Evolutionary conservation across 2,888 invertebrate species (phyloP), one percentile per base, ranked within the genome.

Genomic region (Phorcus lineatus): DNA sequence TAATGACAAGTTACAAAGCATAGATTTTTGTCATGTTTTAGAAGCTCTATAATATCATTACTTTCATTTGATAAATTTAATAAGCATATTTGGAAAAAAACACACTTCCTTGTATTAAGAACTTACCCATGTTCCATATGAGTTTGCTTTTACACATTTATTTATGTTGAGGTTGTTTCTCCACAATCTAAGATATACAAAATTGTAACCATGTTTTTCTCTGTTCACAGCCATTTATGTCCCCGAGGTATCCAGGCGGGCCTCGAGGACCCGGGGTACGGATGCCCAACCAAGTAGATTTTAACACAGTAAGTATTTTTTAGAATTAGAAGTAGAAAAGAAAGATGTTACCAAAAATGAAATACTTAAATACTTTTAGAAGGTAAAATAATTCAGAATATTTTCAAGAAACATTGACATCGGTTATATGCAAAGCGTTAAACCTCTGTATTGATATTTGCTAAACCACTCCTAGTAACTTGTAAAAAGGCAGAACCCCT

Each of bases 161-260:
- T 9, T 9, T 9, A 47, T 13, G 11, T 47, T 47, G 47, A 11
- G 47, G n/a, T n/a, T 22, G 13, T 66, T 67, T 74, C 47, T 19
- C 9, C 31, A n/a, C n/a, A 77, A 17, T 24, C 16, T 57, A 11
- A 55, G 31, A 57, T 16, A 28, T 31, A 36, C 36, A 24, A 7
- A 7, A n/a, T n/a, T 70, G 31, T 70, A 31, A 28, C n/a, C 80
- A 22, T 66, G 13, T 66, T 57, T 36, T 84, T 85, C 81, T 85
- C 81, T 82, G 54, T 80, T 89, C 95, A 83, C 96, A 98, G 95
- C 97, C 97, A 88, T 97, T 97, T 91, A 98, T 98, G 96, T 97
- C 98, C 88, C 98, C 98, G 17, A 95, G 98, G 94, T 98, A 98
- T 94, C 97, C 98, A n/a, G 96, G 96, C 79, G 97, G 97, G 80